Conservation (phyloP, 1,140 invertebrate genomes). For the Brachionus rubens region DNA sequence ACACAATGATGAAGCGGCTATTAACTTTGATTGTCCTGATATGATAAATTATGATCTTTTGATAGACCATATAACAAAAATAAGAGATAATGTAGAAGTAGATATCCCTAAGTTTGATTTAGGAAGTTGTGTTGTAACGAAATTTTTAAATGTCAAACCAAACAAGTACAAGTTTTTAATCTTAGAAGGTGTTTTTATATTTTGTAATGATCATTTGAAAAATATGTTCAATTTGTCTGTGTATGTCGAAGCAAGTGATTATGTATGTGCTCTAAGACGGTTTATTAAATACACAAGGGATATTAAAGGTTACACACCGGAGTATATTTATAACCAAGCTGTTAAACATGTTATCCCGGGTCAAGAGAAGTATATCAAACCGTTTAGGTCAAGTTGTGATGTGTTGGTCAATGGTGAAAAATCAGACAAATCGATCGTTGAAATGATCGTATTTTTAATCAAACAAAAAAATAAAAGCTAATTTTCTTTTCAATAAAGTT, state of each 20-base stretch:
- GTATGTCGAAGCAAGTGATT: constrained; percentile 34
- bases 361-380: constrained; percentile 44
- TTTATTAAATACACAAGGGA: constrained; percentile 38
- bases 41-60: constrained; percentile 10
- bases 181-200: constrained; percentile 32
- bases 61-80: background rate
- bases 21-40: constrained; percentile 40
- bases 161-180: background rate
- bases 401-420: constrained; percentile 19
- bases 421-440: background rate
- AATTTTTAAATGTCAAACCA: background rate
- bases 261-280: constrained; percentile 17
- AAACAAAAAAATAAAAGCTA: background rate
- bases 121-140: background rate
- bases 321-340: constrained; percentile 35
- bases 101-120: constrained; percentile 7
- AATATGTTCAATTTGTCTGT: background rate
- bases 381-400: constrained; percentile 1
- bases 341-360: constrained; percentile 40
- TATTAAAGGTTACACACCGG: background rate
- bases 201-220: background rate
- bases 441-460: background rate
- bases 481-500: too few species aligned
- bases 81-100: background rate
- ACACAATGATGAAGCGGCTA: constrained; percentile 19